phyloP scores from a whole-genome alignment of 2,888 invertebrate genomes.

The Pseudoips prasinana region DNA sequence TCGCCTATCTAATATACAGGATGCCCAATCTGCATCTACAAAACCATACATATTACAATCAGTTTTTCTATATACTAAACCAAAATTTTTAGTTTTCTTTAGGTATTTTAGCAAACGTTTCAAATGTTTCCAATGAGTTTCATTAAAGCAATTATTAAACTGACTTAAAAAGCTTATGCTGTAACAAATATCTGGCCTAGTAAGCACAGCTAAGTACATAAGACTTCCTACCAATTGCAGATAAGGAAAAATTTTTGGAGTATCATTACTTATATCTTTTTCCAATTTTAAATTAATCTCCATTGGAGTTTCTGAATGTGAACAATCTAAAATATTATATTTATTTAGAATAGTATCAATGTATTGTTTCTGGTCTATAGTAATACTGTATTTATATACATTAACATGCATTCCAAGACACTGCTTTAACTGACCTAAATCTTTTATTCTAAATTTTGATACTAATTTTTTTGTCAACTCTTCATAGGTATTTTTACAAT shows the following conservation, averaged over 20 bases:
- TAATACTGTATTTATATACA: slow-evolving; percentile 2
- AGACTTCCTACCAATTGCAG: neutral
- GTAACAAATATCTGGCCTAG: slow-evolving; percentile 4
- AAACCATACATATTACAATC: slow-evolving; percentile 5
- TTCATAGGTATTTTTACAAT: slow-evolving; percentile 4
- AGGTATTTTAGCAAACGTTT: slow-evolving; percentile 5
- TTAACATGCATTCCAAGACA: slow-evolving; percentile 10
- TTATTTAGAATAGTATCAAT: slow-evolving; percentile 2
- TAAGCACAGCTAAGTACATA: slow-evolving; percentile 5
- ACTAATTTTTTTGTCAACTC: slow-evolving; percentile 1
- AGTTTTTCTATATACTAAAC: slow-evolving; percentile 2
- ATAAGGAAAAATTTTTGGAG: slow-evolving; percentile 1
- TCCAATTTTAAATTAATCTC: slow-evolving; percentile 9
- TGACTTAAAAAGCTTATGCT: slow-evolving; percentile 3
- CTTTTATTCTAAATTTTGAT: slow-evolving; percentile 7
- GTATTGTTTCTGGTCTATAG: slow-evolving; percentile 11
- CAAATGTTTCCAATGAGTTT: slow-evolving; percentile 3
- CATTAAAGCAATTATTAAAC: slow-evolving; percentile 1
- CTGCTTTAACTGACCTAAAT: slow-evolving; percentile 9
- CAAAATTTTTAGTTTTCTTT: slow-evolving; percentile 1
- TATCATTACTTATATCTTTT: neutral
- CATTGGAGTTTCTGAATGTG: slow-evolving; percentile 9
- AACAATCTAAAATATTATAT: slow-evolving; percentile 12
- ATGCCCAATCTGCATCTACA: slow-evolving; percentile 22
- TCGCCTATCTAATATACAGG: slow-evolving; percentile 1